phyloP scores from a whole-genome alignment of 2,113 vertebrate genomes.

The Oreotrochilus melanogaster region DNA sequence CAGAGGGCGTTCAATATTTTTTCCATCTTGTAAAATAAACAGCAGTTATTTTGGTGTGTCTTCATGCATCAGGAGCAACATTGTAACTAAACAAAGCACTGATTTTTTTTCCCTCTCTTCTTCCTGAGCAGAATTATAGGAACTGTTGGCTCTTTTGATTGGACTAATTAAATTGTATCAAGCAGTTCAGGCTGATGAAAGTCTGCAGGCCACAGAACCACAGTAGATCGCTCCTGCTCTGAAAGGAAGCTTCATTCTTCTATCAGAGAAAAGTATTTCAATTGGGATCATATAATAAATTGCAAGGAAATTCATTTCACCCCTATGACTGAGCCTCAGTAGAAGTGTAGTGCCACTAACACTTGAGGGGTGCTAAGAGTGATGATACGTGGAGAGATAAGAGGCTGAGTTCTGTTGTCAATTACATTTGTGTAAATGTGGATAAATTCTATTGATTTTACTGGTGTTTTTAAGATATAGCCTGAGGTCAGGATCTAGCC shows the following conservation, averaged over 20 bases:
- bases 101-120: slow-evolving; percentile 15
- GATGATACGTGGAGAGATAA: slow-evolving; percentile 35
- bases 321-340: background rate
- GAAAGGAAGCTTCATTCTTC: background rate
- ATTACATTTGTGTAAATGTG: background rate
- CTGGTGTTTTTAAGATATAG: background rate
- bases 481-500: background rate
- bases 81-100: slow-evolving; percentile 78
- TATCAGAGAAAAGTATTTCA: slow-evolving; percentile 6
- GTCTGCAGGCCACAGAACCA: background rate
- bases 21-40: slow-evolving; percentile 90
- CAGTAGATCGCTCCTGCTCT: background rate
- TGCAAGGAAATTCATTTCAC: slow-evolving; percentile 47
- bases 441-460: background rate
- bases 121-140: slow-evolving; percentile 50
- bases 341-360: background rate
- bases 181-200: slow-evolving; percentile 71
- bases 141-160: slow-evolving; percentile 55
- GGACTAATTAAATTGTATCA: slow-evolving; percentile 74
- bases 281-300: slow-evolving; percentile 39
- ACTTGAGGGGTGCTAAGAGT: background rate
- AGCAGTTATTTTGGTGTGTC: slow-evolving; percentile 85
- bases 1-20: slow-evolving; percentile 88
- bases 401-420: background rate
- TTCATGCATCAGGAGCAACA: slow-evolving; percentile 72